These are phyloP conservation scores for Hippopotamus amphibius DNA, from an alignment of 2,113 vertebrate species.

Conservation along the genomic window DNA sequence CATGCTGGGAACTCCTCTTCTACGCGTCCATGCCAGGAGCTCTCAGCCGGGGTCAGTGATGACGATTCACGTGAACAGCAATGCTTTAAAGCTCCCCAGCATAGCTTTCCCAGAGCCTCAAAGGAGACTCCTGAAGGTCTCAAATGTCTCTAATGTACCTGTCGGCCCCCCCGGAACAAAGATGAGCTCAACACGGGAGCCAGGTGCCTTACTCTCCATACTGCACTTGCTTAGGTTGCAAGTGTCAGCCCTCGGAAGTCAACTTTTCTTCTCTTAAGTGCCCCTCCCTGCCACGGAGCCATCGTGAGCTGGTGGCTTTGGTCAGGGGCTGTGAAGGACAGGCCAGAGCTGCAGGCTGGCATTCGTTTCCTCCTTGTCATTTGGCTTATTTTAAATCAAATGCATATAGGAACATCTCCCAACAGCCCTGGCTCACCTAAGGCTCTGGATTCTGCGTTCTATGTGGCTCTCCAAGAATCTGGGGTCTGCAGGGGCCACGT, in stretches of 20 bases:
- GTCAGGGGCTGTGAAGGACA: too few relatives aligned
- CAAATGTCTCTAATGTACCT: background rate
- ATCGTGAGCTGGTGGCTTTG: background rate
- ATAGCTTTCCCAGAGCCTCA: background rate
- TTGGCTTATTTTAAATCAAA: background rate
- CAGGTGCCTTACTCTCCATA: background rate
- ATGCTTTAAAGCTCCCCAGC: background rate
- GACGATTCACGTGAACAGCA: background rate
- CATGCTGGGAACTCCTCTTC: background rate
- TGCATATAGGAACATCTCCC: background rate
- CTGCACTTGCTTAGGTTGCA: background rate
- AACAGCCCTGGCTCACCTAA: background rate
- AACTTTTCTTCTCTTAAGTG: background rate
- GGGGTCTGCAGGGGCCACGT: background rate
- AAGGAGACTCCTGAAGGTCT: background rate
- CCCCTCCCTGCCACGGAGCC: background rate
- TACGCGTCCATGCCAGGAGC: fast-evolving
- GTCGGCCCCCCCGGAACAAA: background rate
- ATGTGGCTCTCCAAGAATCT: fast-evolving
- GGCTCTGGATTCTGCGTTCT: background rate
- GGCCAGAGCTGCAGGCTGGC: too few relatives aligned
- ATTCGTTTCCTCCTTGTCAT: background rate
- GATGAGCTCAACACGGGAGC: background rate
- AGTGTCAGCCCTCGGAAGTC: background rate
- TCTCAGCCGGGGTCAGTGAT: fast-evolving